Evolutionary conservation across 2,888 invertebrate species (phyloP).

Genomic region (Cynaeus angustus): DNA sequence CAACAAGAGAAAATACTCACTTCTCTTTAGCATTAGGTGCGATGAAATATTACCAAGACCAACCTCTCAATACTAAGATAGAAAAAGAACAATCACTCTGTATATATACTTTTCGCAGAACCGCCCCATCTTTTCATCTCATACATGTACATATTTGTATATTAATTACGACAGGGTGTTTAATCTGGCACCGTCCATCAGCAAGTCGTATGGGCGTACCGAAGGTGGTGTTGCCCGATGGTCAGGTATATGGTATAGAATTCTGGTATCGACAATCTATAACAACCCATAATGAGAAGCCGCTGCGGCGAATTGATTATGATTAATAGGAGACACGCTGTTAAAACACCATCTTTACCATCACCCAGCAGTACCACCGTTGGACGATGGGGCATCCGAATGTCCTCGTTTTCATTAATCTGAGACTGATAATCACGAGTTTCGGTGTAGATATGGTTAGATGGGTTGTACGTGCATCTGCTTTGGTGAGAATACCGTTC

Average conservation of each 20-base stretch:
- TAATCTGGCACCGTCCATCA: slow-evolving; percentile 56
- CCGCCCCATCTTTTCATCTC: not conserved
- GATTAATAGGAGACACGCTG: slow-evolving; percentile 65
- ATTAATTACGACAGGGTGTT: slow-evolving; percentile 59
- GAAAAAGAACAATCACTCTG: slow-evolving; percentile 1
- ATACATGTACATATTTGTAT: slow-evolving; percentile 51
- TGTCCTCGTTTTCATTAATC: slow-evolving; percentile 40
- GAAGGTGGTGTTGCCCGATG: slow-evolving; percentile 58
- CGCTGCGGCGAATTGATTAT: slow-evolving; percentile 70
- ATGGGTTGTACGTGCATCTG: slow-evolving; percentile 33
- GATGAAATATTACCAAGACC: no score
- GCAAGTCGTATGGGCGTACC: slow-evolving; percentile 57
- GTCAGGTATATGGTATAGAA: slow-evolving; percentile 41
- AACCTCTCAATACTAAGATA: no score
- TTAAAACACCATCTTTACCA: slow-evolving; percentile 52
- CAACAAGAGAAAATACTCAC: no score
- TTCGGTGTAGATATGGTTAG: slow-evolving; percentile 7
- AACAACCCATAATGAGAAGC: slow-evolving; percentile 71
- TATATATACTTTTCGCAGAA: not conserved
- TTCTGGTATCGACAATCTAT: slow-evolving; percentile 64
- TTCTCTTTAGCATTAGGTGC: no score
- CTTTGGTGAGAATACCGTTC: slow-evolving; percentile 40
- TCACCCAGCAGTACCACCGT: slow-evolving; percentile 41
- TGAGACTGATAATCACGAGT: slow-evolving; percentile 30
- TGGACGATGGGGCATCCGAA: slow-evolving; percentile 27